A percentile compares a stretch with the other conserved stretches of the same genome.
Conservation (phyloP, 2,888 invertebrate genomes). For the Epinotia brunnichana region DNA sequence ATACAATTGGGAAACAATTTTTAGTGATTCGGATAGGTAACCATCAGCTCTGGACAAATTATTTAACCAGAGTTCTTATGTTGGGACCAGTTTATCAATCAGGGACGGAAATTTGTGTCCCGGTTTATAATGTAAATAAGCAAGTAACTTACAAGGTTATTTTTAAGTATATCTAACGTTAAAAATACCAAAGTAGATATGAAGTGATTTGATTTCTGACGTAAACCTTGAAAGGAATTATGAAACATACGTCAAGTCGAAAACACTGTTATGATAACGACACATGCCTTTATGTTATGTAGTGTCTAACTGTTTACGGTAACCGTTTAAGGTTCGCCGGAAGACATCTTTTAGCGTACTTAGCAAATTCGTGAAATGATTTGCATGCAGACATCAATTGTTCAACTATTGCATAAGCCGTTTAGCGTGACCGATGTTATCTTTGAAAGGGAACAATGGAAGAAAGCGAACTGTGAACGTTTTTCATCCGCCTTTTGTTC, state of each 20-base stretch:
- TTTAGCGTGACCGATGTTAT: slow-evolving; percentile 41
- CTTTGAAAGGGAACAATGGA: slow-evolving; percentile 50
- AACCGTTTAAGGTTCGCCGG: slow-evolving; percentile 3
- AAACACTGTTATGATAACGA: background rate
- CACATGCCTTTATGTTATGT: background rate
- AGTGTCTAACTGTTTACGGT: background rate
- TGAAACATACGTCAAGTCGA: background rate
- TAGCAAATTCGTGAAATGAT: slow-evolving; percentile 25
- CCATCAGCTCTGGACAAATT: too few relatives aligned
- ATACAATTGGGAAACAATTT: too few relatives aligned
- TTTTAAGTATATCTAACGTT: too few relatives aligned
- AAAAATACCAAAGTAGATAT: background rate
- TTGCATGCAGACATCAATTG: slow-evolving; percentile 42
- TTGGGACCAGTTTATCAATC: too few relatives aligned
- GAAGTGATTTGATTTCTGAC: background rate
- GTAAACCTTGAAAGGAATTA: background rate
- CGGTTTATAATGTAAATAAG: too few relatives aligned
- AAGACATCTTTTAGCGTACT: slow-evolving; percentile 27
- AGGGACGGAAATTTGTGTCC: too few relatives aligned
- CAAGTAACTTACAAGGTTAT: too few relatives aligned
- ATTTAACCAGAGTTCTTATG: too few relatives aligned
- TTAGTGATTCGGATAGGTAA: too few relatives aligned
- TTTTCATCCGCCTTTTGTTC: slow-evolving; percentile 35
- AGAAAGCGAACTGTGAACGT: slow-evolving; percentile 48
- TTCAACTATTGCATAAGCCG: slow-evolving; percentile 48